Evolutionary conservation across 2,888 invertebrate genomes (phyloP).

Genomic region (Eristalinus sepulchralis): DNA sequence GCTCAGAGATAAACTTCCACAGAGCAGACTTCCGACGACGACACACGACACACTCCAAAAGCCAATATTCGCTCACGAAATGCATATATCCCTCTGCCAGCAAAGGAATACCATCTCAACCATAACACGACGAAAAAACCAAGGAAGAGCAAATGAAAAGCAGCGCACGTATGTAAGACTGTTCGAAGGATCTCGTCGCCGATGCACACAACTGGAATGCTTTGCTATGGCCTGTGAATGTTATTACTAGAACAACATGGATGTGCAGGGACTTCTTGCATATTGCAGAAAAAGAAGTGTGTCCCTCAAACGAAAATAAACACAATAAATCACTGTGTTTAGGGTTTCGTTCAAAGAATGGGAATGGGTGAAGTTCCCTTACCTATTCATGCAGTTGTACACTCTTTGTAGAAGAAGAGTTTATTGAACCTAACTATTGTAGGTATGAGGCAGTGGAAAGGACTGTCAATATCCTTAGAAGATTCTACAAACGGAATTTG

Average conservation of each 20-base stretch:
- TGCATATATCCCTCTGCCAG: background rate
- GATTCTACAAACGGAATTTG: no score
- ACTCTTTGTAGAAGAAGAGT: no score
- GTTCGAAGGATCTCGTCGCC: background rate
- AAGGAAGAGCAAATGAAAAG: background rate
- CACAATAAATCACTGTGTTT: background rate
- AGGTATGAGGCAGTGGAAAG: no score
- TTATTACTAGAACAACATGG: slow-evolving; percentile 45
- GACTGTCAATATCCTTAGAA: no score
- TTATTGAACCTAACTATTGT: no score
- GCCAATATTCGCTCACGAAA: background rate
- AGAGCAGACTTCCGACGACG: background rate
- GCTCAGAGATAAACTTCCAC: background rate
- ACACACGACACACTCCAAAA: background rate
- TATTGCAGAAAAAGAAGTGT: background rate
- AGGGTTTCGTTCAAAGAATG: no score
- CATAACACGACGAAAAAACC: background rate
- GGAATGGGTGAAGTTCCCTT: no score
- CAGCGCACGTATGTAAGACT: background rate
- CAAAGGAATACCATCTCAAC: background rate
- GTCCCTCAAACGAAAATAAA: background rate
- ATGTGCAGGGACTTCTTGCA: slow-evolving; percentile 16
- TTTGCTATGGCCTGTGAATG: slow-evolving; percentile 1
- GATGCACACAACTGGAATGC: background rate
- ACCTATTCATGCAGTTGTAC: no score